Evolutionary conservation across 2,113 vertebrate species (phyloP).

Genomic region (Oreotrochilus melanogaster): DNA sequence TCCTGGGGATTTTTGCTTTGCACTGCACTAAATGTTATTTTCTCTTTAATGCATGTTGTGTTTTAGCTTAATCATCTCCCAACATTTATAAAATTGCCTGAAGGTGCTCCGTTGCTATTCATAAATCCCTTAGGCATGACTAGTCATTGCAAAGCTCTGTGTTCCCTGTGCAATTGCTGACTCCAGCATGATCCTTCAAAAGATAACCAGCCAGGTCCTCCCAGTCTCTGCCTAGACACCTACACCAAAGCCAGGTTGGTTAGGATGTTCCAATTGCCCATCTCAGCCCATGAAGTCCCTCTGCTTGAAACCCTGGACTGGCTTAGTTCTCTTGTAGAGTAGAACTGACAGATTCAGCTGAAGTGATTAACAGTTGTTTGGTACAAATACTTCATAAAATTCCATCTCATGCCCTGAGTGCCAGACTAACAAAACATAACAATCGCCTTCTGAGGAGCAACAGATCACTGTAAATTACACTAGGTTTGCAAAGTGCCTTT

Average conservation of each 20-base stretch:
- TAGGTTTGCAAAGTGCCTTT: not conserved
- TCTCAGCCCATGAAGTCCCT: not conserved
- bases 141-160: not conserved
- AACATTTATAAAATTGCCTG: not conserved
- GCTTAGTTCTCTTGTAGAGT: not conserved
- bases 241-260: not conserved
- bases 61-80: not conserved
- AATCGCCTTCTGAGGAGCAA: not conserved
- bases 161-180: not conserved
- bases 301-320: not conserved
- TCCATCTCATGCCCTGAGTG: not conserved
- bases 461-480: not conserved
- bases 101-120: not conserved
- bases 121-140: not conserved
- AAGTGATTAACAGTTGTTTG: not conserved
- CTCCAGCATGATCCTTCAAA: not conserved
- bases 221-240: not conserved
- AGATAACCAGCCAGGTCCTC: not conserved
- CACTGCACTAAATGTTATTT: not conserved
- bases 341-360: not conserved
- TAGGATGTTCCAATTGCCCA: not conserved
- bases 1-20: not conserved
- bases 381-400: not conserved
- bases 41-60: not conserved
- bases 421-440: not conserved